Percentiles rank a stretch among this genome's conserved stretches.
Conservation (phyloP, 2,797 vertebrate genomes). For the Acropternis orthonyx region DNA sequence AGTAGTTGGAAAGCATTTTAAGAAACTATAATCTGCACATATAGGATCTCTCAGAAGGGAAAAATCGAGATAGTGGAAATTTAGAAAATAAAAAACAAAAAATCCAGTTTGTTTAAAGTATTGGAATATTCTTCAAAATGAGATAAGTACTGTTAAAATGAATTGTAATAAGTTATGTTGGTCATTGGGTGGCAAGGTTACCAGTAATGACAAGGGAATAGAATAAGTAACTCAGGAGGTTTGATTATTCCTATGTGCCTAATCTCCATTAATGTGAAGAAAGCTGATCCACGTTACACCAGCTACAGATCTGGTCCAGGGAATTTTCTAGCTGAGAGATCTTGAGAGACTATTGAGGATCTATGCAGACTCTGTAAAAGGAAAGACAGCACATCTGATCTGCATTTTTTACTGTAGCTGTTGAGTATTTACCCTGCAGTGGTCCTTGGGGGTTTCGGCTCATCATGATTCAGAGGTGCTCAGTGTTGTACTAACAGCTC, state of each 20-base stretch:
- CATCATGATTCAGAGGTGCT: not conserved
- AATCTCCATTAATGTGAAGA: not conserved
- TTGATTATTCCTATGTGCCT: not conserved
- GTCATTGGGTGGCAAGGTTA: not conserved
- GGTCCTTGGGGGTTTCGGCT: not conserved
- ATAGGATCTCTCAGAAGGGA: not conserved
- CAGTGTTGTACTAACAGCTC: not conserved
- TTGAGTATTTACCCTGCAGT: not conserved
- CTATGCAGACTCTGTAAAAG: not conserved
- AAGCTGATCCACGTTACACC: not conserved
- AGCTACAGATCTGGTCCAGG: not conserved
- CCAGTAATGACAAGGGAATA: not conserved
- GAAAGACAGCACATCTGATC: not conserved
- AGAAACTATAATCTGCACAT: not conserved
- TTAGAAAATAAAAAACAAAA: not conserved
- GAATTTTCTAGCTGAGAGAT: not conserved
- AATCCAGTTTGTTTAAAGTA: not conserved
- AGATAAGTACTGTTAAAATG: not conserved
- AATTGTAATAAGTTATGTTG: not conserved
- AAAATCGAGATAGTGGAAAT: not conserved
- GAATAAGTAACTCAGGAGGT: not conserved
- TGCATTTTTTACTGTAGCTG: not conserved
- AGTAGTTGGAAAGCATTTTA: constrained; percentile 2
- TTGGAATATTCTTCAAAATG: not conserved
- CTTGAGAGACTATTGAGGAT: not conserved